Evolutionary conservation across 2,113 vertebrate genomes (phyloP), one percentile per base, ranked within the genome.

Genomic region (Tetraodon nigroviridis): DNA sequence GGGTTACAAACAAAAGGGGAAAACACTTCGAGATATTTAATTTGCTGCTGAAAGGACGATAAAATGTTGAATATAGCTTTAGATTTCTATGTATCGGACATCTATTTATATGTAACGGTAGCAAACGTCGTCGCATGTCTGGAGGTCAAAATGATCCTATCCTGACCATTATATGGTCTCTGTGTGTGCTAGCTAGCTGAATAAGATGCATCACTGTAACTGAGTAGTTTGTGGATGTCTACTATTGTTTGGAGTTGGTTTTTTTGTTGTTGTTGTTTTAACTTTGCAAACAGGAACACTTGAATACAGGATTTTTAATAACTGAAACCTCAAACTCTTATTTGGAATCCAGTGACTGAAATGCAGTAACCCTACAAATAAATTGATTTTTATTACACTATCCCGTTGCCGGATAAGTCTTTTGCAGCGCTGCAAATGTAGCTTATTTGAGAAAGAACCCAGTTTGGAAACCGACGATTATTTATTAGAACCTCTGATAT

Each of bases 121-220:
- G 24, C 24, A 27, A 50, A 44, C 71, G 72, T 81, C 17, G 62
- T 75, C 47, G 57, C 75, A 49, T 37, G 32, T 37, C 32, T 37
- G 32, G 12, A 37, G 24, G 50, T 71, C 41, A 78, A 77, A 69
- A 80, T 80, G 73, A 67, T 73, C 60, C 51, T 46, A 67, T 67
- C 67, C 59, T 82, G 84, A 78, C 82, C 84, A 85, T 84, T 58
- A 81, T 81, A 85, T 84, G 81, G 83, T 85, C 78, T 32, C 57
- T 67, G 70, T 22, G 57, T 81, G 55, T 67, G 61, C 61, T 58
- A 69, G 63, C 52, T 69, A 48, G 63, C 52, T 69, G 44, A 56
- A 51, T 65, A 55, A 58, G 60, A 60, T 71, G 69, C 73, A 73
- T 53, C 54, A 22, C 52, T 76, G 46, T 76, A 68, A 50, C 22